phyloP scores from a whole-genome alignment of 2,113 vertebrate species.

The Hemiscyllium ocellatum region DNA sequence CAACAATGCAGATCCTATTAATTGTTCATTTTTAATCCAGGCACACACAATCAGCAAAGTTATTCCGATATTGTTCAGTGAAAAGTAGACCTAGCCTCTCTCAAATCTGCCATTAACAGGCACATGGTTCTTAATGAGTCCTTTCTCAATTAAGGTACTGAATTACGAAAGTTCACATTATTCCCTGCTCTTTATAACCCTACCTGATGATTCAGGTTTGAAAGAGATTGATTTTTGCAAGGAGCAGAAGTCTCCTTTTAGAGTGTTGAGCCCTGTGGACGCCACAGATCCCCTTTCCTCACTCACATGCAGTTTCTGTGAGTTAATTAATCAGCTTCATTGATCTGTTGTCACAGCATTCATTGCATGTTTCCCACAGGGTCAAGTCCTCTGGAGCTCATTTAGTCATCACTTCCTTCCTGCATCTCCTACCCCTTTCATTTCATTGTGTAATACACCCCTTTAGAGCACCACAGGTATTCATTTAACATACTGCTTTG shows the following conservation, averaged over 20 bases:
- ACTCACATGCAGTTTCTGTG: neutral
- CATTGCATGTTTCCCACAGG: neutral
- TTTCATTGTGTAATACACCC: neutral
- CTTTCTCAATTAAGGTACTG: conserved; percentile 10
- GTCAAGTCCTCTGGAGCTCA: neutral
- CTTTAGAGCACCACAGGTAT: neutral
- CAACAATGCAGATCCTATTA: neutral
- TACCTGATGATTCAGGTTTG: conserved; percentile 11
- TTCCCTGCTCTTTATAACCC: neutral
- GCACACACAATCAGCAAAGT: neutral
- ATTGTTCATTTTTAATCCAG: neutral
- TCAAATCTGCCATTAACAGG: neutral
- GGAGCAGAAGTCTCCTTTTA: neutral
- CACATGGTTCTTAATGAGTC: conserved; percentile 9
- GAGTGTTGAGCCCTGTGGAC: neutral
- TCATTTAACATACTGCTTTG: neutral
- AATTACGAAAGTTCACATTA: conserved; percentile 22
- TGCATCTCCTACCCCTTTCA: neutral
- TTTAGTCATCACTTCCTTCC: neutral
- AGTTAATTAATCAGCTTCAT: conserved; percentile 22
- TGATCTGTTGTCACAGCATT: neutral
- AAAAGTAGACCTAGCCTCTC: neutral
- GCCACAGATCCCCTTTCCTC: neutral
- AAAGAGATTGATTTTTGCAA: conserved; percentile 23
- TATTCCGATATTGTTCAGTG: neutral